A percentile compares a stretch with the other conserved stretches of the same genome.
These are phyloP conservation scores for Columbina picui DNA, from an alignment of 2,113 vertebrate genomes.

Conservation along the genomic window DNA sequence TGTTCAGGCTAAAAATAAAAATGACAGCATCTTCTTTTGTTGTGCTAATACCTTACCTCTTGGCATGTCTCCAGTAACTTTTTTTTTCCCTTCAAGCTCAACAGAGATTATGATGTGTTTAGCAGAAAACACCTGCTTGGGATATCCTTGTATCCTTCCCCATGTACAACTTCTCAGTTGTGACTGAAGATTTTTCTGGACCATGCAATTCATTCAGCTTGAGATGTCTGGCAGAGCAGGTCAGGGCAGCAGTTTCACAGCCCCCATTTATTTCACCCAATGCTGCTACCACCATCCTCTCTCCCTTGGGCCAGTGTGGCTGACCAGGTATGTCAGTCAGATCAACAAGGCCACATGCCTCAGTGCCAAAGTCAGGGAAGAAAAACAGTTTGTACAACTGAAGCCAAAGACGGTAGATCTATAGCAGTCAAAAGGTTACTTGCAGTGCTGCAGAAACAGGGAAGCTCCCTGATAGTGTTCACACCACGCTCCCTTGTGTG, in stretches of 20 bases:
- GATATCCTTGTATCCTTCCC: neutral
- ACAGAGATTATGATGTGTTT: neutral
- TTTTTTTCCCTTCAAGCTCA: neutral
- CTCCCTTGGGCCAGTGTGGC: neutral
- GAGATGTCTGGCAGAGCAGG: neutral
- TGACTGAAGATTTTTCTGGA: neutral
- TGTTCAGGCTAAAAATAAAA: slow-evolving; percentile 17
- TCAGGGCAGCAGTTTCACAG: neutral
- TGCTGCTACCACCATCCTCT: neutral
- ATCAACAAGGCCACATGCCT: neutral
- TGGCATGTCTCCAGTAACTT: neutral
- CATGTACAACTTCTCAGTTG: neutral
- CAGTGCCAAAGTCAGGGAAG: neutral
- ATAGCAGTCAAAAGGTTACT: neutral
- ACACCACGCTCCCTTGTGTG: neutral
- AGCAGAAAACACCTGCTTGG: neutral
- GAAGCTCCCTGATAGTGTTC: neutral
- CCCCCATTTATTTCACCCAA: neutral
- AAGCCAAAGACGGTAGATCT: neutral
- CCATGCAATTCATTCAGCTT: neutral
- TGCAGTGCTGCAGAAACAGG: neutral
- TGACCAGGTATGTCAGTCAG: neutral
- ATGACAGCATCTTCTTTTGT: neutral
- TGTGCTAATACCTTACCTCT: neutral
- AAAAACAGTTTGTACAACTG: neutral